Evolutionary conservation across 2,113 vertebrate genomes (phyloP).

Genomic region (Henicopernis longicauda): DNA sequence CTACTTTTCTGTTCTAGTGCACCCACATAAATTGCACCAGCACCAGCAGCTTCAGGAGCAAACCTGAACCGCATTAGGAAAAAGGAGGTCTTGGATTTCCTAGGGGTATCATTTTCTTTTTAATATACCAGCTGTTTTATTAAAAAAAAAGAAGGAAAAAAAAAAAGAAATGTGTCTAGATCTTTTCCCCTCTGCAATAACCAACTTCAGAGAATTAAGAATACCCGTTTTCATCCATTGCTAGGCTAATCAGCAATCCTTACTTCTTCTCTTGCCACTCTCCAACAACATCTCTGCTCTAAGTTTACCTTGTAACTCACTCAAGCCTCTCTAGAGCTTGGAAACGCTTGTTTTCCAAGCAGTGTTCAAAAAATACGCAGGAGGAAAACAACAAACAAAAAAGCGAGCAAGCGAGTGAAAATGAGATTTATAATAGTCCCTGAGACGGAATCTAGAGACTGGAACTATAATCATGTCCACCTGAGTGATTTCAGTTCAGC

Average conservation of each 20-base stretch:
- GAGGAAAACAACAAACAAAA: background rate
- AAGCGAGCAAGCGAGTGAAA: background rate
- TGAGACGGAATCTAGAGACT: background rate
- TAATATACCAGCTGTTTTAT: background rate
- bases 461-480: background rate
- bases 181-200: background rate
- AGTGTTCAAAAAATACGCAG: background rate
- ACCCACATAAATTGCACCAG: background rate
- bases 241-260: background rate
- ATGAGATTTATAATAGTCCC: background rate
- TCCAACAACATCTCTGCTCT: background rate
- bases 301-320: background rate
- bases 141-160: background rate
- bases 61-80: background rate
- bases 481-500: background rate
- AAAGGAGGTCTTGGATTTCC: background rate
- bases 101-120: background rate
- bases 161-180: rapidly evolving
- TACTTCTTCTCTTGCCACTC: background rate
- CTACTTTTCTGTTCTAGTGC: background rate
- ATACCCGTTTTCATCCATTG: background rate
- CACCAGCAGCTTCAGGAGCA: background rate
- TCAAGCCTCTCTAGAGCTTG: background rate
- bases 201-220: background rate
- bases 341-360: background rate